Percentiles rank a stretch among this genome's conserved stretches.
Evolutionary conservation across 2,888 invertebrate genomes (phyloP).

Genomic region (Pheosia tremula): DNA sequence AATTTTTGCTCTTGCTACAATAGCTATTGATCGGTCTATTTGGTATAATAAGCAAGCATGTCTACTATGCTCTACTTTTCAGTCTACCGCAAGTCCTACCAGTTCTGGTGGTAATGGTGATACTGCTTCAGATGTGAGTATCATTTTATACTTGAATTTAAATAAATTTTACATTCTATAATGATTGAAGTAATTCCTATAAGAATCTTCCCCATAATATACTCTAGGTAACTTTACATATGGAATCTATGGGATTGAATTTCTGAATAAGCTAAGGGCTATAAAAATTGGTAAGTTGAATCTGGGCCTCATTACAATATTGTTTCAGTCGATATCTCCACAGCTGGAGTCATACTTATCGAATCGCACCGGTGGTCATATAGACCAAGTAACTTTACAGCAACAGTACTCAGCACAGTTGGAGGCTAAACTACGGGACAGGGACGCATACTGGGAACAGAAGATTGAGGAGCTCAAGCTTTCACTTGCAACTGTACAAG

Average conservation of each 20-base stretch:
- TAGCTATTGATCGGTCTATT: too few relatives aligned
- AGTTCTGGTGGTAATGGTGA: conserved; percentile 75
- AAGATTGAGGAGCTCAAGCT: conserved; percentile 85
- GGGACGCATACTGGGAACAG: conserved; percentile 85
- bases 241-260: too few relatives aligned
- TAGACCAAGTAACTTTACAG: conserved; percentile 76
- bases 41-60: too few relatives aligned
- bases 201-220: too few relatives aligned
- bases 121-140: conserved; percentile 71
- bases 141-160: too few relatives aligned
- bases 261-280: too few relatives aligned
- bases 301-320: neutral
- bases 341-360: conserved; percentile 75
- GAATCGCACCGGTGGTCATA: conserved; percentile 69
- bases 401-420: conserved; percentile 85
- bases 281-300: too few relatives aligned
- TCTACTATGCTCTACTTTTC: conserved; percentile 26
- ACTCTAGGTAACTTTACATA: too few relatives aligned
- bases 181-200: too few relatives aligned
- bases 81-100: conserved; percentile 76
- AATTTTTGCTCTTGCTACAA: too few relatives aligned
- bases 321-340: conserved; percentile 76
- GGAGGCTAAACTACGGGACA: conserved; percentile 86
- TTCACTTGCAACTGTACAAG: conserved; percentile 86
- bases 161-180: too few relatives aligned